Conservation (phyloP, 1,140 invertebrate genomes). For the Calycopis cecrops region DNA sequence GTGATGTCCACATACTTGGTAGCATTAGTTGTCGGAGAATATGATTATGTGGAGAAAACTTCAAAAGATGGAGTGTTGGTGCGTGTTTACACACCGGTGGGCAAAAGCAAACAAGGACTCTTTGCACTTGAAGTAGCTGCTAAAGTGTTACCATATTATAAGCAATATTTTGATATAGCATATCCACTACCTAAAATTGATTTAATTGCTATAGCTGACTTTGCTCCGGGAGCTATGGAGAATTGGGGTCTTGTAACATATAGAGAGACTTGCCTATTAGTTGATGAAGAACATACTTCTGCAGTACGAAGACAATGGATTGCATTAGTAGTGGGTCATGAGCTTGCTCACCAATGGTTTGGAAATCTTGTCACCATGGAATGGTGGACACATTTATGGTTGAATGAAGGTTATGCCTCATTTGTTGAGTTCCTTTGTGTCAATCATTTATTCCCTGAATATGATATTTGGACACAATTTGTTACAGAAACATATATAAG, state of each 20-base stretch:
- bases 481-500: conserved; percentile 87
- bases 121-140: conserved; percentile 93
- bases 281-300: conserved; percentile 90
- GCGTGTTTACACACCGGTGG: conserved; percentile 93
- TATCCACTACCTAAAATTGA: conserved; percentile 98
- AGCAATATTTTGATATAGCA: conserved; percentile 94
- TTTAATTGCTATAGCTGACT: conserved; percentile 95
- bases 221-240: conserved; percentile 95
- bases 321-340: conserved; percentile 90
- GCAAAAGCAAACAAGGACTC: conserved; percentile 92
- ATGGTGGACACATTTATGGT: conserved; percentile 89
- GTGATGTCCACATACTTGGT: conserved; percentile 98
- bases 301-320: conserved; percentile 90
- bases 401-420: conserved; percentile 95
- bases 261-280: conserved; percentile 88
- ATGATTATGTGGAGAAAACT: conserved; percentile 91
- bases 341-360: conserved; percentile 94
- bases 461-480: conserved; percentile 96
- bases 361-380: conserved; percentile 94
- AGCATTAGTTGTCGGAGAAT: conserved; percentile 95
- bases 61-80: conserved; percentile 89
- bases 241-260: conserved; percentile 91
- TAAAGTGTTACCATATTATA: conserved; percentile 93
- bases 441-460: conserved; percentile 91
- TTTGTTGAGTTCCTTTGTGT: conserved; percentile 93